phyloP scores from a whole-genome alignment of 1,140 invertebrate genomes.

The Bombus pascuorum region DNA sequence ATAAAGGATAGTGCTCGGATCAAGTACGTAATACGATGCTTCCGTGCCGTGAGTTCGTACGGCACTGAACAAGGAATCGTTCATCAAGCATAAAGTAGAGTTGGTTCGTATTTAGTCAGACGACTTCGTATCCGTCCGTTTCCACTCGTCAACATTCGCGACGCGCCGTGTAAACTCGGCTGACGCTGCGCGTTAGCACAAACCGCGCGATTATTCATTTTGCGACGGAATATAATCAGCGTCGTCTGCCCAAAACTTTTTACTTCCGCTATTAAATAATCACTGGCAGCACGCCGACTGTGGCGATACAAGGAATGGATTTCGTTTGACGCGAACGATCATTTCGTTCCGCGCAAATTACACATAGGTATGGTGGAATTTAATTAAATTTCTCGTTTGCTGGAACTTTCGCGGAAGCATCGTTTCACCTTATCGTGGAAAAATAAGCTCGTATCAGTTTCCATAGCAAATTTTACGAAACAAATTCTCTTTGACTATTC shows the following conservation, averaged over 20 bases:
- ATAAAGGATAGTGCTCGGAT: neutral
- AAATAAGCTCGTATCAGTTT: neutral
- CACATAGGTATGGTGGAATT: neutral
- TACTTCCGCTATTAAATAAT: conserved; percentile 3
- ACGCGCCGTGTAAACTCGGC: neutral
- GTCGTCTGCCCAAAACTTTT: no score
- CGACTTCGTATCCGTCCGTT: neutral
- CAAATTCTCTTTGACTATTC: neutral
- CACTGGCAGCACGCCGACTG: no score
- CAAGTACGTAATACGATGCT: neutral
- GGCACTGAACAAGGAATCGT: conserved; percentile 19
- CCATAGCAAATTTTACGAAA: neutral
- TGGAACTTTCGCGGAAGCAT: neutral
- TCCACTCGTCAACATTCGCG: neutral
- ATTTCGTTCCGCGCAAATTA: neutral
- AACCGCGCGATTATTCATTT: conserved; percentile 40
- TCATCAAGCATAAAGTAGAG: neutral
- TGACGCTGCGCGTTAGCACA: neutral
- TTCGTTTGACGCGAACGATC: conserved; percentile 1
- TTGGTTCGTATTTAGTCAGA: neutral
- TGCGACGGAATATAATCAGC: neutral
- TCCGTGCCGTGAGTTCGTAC: conserved; percentile 19
- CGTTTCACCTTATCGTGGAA: neutral
- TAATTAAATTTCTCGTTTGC: conserved; percentile 20
- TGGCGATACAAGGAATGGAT: conserved; percentile 11